Percentiles rank a stretch among this genome's conserved stretches.
phyloP scores from a whole-genome alignment of 2,888 invertebrate genomes.

The Pachymerium ferrugineum region DNA sequence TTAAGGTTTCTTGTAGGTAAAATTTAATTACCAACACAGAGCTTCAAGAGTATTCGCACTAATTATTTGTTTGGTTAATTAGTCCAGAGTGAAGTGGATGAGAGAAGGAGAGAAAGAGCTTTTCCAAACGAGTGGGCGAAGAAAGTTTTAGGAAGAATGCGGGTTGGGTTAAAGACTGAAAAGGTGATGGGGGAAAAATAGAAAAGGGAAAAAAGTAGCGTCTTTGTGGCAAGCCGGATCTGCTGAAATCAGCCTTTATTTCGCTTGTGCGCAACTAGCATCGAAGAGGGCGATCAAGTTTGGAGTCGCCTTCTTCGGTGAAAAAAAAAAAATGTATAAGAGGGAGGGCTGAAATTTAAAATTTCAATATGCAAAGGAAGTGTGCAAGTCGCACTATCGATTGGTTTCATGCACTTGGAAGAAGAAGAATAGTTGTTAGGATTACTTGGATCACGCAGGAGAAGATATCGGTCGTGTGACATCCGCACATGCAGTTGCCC shows the following conservation, averaged over 20 bases:
- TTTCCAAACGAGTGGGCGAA: slow-evolving; percentile 8
- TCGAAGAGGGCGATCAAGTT: no score
- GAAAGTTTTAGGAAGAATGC: not conserved
- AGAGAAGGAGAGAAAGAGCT: no score
- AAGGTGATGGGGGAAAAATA: not conserved
- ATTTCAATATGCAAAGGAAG: not conserved
- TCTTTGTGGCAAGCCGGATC: not conserved
- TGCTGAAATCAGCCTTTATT: not conserved
- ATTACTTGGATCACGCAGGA: not conserved
- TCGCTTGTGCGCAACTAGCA: no score
- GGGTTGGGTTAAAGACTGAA: not conserved
- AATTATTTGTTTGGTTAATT: slow-evolving; percentile 13
- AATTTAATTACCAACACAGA: slow-evolving; percentile 7
- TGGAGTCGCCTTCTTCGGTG: no score
- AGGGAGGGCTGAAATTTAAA: not conserved
- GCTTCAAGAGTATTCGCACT: slow-evolving; percentile 6
- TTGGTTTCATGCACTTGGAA: not conserved
- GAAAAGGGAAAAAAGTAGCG: not conserved
- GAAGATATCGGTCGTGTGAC: not conserved
- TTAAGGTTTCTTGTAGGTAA: not conserved
- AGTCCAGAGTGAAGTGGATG: slow-evolving; percentile 1
- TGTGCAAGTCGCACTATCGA: not conserved
- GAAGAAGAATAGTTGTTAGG: not conserved
- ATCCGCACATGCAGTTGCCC: not conserved
- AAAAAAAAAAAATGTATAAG: not conserved